Evolutionary conservation across 2,797 vertebrate species (phyloP).

Genomic region (Muscicapa comitata): DNA sequence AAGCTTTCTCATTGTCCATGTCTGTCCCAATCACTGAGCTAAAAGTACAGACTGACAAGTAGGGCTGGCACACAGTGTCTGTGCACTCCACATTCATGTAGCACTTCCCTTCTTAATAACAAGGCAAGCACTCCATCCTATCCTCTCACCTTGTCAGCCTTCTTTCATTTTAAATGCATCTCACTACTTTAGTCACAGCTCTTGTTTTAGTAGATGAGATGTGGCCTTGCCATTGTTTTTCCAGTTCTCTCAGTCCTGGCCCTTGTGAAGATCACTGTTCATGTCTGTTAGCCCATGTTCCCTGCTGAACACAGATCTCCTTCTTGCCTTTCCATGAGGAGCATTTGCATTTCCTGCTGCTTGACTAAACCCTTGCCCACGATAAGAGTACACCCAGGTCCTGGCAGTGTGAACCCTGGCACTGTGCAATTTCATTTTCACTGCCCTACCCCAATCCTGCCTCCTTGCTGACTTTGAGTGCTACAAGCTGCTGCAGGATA

Average conservation of each 20-base stretch:
- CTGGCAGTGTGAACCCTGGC: not conserved
- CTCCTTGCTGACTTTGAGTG: not conserved
- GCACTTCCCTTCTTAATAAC: not conserved
- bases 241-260: not conserved
- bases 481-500: not conserved
- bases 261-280: not conserved
- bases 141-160: not conserved
- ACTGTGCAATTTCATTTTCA: not conserved
- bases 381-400: not conserved
- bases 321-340: not conserved
- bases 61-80: not conserved
- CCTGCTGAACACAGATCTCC: not conserved
- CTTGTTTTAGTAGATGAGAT: not conserved
- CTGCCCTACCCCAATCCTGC: not conserved
- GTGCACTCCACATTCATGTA: not conserved
- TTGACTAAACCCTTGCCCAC: not conserved
- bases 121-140: not conserved
- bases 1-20: not conserved
- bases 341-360: not conserved
- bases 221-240: not conserved
- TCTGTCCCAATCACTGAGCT: not conserved
- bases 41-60: accelerated
- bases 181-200: not conserved
- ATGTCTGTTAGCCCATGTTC: not conserved
- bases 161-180: not conserved